phyloP scores from a whole-genome alignment of 2,797 vertebrate genomes.

The Squalus acanthias region DNA sequence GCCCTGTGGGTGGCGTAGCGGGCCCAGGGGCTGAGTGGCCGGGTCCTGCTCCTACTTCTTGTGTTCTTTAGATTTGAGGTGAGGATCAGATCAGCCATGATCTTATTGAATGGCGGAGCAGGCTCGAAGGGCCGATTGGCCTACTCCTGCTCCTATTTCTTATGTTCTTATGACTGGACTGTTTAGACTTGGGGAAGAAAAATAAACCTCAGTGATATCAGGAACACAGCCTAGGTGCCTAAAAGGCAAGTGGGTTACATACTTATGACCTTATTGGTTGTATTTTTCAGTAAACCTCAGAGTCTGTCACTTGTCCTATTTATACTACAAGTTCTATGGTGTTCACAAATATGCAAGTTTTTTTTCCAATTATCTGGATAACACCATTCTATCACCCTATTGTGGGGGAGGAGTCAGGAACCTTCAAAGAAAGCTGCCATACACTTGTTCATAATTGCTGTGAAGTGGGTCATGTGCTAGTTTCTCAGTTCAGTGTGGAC shows the following conservation, averaged over 20 bases:
- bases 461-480: no score
- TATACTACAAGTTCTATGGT: not conserved
- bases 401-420: not conserved
- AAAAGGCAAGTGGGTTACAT: not conserved
- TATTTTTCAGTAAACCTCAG: not conserved
- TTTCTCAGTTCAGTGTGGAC: not conserved
- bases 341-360: not conserved
- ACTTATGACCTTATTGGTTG: not conserved
- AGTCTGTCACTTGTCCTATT: not conserved
- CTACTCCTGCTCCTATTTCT: no score
- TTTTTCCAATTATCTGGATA: not conserved
- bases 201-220: not conserved
- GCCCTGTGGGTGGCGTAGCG: no score
- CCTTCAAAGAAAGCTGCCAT: not conserved
- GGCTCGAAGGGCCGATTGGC: no score
- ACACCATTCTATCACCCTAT: not conserved
- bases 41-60: no score
- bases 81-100: no score
- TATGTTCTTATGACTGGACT: not conserved
- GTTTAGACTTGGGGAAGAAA: not conserved
- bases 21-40: no score
- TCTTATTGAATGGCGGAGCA: no score
- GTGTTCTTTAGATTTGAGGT: no score
- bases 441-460: no score
- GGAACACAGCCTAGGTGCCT: not conserved